These are phyloP conservation scores for Momotus momota DNA, from an alignment of 2,797 vertebrate species.

Conservation along the genomic window DNA sequence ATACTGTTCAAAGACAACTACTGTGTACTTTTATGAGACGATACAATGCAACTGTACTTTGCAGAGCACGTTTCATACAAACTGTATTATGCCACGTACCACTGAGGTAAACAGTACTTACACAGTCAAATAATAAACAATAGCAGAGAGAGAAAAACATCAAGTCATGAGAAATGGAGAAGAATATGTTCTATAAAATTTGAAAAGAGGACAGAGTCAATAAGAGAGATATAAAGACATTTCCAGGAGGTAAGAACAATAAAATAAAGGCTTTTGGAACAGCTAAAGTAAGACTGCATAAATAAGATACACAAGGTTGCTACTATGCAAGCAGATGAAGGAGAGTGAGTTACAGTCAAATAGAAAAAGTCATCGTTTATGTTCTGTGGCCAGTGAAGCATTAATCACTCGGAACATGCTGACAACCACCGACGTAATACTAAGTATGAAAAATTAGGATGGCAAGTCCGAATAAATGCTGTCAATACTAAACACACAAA, in stretches of 20 bases:
- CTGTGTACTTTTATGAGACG: constrained; percentile 25
- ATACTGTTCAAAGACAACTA: constrained; percentile 45
- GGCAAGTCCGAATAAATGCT: background rate
- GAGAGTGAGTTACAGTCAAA: background rate
- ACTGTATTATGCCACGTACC: constrained; percentile 9
- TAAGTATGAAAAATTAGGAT: constrained; percentile 29
- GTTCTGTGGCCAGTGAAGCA: background rate
- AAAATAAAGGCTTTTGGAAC: background rate
- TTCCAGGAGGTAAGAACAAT: background rate
- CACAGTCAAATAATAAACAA: constrained; percentile 38
- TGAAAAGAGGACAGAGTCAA: background rate
- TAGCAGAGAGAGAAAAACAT: constrained; percentile 7
- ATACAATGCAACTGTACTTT: background rate
- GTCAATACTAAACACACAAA: background rate
- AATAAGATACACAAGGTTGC: background rate
- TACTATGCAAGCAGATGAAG: background rate
- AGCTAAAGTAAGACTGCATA: background rate
- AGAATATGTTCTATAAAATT: background rate
- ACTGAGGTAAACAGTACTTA: constrained; percentile 44
- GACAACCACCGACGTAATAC: background rate
- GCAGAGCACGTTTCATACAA: background rate
- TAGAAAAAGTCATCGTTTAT: background rate
- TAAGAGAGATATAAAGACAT: background rate
- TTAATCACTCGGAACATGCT: background rate
- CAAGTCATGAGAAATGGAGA: background rate